phyloP scores from a whole-genome alignment of 2,888 invertebrate genomes.

The Polydrusus tereticollis region DNA sequence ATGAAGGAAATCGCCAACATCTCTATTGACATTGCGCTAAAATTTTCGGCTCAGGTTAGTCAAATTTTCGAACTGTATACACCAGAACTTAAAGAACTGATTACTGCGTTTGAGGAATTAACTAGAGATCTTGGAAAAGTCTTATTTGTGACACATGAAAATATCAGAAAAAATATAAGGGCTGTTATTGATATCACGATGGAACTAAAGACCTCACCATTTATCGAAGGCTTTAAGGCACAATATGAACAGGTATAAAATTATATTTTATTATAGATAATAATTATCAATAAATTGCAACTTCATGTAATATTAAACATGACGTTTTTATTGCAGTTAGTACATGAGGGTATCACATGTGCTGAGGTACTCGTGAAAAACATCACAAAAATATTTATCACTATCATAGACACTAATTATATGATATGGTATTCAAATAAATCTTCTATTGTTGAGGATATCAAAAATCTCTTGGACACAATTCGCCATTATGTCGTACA shows the following conservation, averaged over 20 bases:
- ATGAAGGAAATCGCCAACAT: conserved; percentile 70
- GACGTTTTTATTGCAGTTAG: conserved; percentile 50
- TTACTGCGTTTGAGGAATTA: conserved; percentile 69
- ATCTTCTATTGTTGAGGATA: conserved; percentile 65
- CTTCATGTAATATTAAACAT: neutral
- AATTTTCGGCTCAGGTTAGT: conserved; percentile 69
- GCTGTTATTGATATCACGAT: conserved; percentile 68
- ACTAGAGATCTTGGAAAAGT: conserved; percentile 67
- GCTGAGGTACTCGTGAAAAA: conserved; percentile 72
- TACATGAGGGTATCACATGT: conserved; percentile 63
- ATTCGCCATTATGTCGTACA: conserved; percentile 75
- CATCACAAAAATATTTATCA: conserved; percentile 70
- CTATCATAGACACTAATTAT: conserved; percentile 71
- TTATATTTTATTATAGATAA: neutral
- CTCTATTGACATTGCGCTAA: conserved; percentile 59
- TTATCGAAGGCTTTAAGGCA: conserved; percentile 68
- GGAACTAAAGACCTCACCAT: conserved; percentile 71
- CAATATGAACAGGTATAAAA: conserved; percentile 64
- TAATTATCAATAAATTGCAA: neutral
- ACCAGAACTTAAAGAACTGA: conserved; percentile 75
- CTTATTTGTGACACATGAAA: conserved; percentile 64
- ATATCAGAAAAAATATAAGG: conserved; percentile 65
- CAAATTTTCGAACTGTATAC: conserved; percentile 76
- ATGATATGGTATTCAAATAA: conserved; percentile 78
- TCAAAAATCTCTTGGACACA: conserved; percentile 72